Evolutionary conservation across 2,797 vertebrate species (phyloP).

Genomic region (Podargus strigoides): DNA sequence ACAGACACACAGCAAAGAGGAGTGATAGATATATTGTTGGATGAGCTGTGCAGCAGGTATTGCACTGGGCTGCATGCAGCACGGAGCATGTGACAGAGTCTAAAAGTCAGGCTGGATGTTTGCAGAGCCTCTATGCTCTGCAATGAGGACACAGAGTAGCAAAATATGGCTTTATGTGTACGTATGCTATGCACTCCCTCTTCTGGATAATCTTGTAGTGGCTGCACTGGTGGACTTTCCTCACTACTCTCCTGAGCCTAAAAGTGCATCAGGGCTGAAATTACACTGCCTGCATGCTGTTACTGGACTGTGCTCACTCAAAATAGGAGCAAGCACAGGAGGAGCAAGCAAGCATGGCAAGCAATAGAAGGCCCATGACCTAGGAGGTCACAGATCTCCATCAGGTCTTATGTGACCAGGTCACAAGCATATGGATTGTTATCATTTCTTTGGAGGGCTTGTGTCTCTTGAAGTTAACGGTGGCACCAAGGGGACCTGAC

Average conservation of each 20-base stretch:
- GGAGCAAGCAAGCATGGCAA: not conserved
- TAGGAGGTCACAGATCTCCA: not conserved
- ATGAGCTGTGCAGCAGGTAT: not conserved
- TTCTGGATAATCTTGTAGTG: conserved; percentile 3
- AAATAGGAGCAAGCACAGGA: not conserved
- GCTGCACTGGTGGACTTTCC: not conserved
- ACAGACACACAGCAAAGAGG: not conserved
- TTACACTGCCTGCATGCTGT: rapidly evolving
- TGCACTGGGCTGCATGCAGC: not conserved
- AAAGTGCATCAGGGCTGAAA: not conserved
- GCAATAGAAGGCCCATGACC: not conserved
- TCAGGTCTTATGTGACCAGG: not conserved
- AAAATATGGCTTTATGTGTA: rapidly evolving
- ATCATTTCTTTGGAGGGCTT: not conserved
- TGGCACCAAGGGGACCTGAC: not conserved
- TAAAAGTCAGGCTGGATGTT: rapidly evolving
- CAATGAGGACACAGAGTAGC: not conserved
- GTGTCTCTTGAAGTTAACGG: not conserved
- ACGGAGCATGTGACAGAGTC: not conserved
- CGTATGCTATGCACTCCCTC: conserved; percentile 38
- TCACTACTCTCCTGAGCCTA: not conserved
- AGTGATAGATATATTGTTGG: not conserved
- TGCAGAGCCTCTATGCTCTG: not conserved
- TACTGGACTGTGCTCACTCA: not conserved
- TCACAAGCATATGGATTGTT: not conserved